A percentile compares a stretch with the other conserved stretches of the same genome.
These are phyloP conservation scores for Trachurus trachurus DNA, from an alignment of 2,797 vertebrate species.

Conservation along the genomic window DNA sequence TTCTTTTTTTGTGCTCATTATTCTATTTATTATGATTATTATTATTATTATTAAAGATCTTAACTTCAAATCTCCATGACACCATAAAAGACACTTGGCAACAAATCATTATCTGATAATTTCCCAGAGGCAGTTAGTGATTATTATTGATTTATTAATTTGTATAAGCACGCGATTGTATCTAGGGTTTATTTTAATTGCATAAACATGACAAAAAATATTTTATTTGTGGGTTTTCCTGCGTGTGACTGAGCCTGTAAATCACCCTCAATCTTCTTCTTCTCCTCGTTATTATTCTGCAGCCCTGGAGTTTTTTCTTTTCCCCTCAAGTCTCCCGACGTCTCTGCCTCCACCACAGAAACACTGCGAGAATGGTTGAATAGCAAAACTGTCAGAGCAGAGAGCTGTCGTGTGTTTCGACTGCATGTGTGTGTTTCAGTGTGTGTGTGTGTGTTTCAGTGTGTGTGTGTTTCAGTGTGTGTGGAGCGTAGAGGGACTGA, in stretches of 20 bases:
- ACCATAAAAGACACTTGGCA: not conserved
- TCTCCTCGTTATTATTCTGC: slow-evolving; percentile 20
- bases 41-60: too few relatives aligned
- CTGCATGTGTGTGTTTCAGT: slow-evolving; percentile 16
- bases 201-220: too few relatives aligned
- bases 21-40: too few relatives aligned
- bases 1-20: too few relatives aligned
- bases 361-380: slow-evolving; percentile 52
- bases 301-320: slow-evolving; percentile 1
- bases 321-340: slow-evolving; percentile 3
- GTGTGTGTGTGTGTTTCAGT: slow-evolving; percentile 17
- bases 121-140: not conserved
- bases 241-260: not conserved
- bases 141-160: not conserved
- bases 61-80: not conserved
- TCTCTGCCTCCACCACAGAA: slow-evolving; percentile 44
- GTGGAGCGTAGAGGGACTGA: slow-evolving; percentile 84
- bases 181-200: not conserved
- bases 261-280: not conserved
- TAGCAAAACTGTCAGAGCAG: slow-evolving; percentile 71
- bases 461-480: slow-evolving; percentile 28
- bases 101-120: not conserved
- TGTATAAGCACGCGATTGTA: not conserved
- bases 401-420: slow-evolving; percentile 43
- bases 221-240: too few relatives aligned